A percentile compares a stretch with the other conserved stretches of the same genome.
Evolutionary conservation across 2,888 invertebrate genomes (phyloP).

Genomic region (Tipula unca): DNA sequence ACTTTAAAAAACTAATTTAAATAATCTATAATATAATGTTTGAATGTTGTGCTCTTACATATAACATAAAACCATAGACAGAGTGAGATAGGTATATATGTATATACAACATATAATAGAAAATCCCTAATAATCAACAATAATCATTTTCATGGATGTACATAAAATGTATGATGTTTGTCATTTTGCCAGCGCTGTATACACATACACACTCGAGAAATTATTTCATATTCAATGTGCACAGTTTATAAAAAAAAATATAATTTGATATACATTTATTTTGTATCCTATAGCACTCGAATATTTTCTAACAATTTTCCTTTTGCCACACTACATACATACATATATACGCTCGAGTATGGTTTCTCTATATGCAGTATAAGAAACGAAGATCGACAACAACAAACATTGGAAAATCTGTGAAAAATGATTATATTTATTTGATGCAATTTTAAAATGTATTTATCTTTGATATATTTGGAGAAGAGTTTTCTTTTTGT

Average conservation of each 20-base stretch:
- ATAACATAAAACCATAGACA: neutral
- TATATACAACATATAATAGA: neutral
- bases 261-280: neutral
- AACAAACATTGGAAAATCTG: neutral
- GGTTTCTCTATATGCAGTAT: neutral
- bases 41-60: neutral
- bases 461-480: neutral
- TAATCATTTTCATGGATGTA: neutral
- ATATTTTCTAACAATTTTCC: neutral
- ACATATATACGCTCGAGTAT: too few relatives aligned
- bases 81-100: neutral
- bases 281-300: neutral
- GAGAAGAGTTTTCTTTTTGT: neutral
- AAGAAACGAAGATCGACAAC: neutral
- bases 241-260: neutral
- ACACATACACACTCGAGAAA: neutral
- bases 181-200: neutral
- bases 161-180: neutral
- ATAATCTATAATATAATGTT: neutral
- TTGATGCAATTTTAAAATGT: conserved; percentile 14
- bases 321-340: too few relatives aligned
- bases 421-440: conserved; percentile 8
- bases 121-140: neutral
- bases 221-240: neutral
- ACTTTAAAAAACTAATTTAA: neutral